Evolutionary conservation across 2,797 vertebrate species (phyloP).

Genomic region (Erethizon dorsatum): DNA sequence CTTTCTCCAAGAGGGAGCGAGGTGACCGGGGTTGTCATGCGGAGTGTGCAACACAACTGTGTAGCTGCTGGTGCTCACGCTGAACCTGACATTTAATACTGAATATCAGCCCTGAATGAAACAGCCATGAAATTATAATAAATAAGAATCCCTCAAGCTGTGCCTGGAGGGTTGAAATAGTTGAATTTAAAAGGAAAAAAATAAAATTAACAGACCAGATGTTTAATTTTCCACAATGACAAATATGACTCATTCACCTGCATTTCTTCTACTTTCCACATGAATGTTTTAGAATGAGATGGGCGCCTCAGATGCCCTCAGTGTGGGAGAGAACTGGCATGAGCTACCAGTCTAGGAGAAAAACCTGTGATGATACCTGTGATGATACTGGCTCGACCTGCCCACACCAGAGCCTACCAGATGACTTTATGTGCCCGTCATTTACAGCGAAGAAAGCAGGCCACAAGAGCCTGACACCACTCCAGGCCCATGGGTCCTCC

Average conservation of each 20-base stretch:
- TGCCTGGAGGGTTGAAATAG: neutral
- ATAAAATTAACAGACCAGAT: neutral
- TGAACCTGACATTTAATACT: neutral
- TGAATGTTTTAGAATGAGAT: neutral
- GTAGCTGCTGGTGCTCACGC: neutral
- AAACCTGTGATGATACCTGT: neutral
- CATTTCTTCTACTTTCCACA: neutral
- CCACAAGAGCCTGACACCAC: too few species aligned
- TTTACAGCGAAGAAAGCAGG: neutral
- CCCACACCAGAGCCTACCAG: neutral
- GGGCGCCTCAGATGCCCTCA: too few species aligned
- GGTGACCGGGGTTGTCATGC: accelerated
- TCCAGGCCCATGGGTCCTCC: neutral
- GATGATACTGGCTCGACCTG: neutral
- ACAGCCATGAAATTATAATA: neutral
- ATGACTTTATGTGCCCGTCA: accelerated
- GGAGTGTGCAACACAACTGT: accelerated
- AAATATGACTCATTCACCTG: neutral
- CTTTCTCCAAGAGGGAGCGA: neutral
- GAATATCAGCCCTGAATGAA: neutral
- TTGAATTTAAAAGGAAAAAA: neutral
- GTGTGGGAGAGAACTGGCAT: neutral
- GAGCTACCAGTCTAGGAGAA: neutral
- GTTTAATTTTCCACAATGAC: slow-evolving; percentile 52
- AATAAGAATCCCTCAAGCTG: neutral